phyloP scores from a whole-genome alignment of 2,888 invertebrate genomes.

The Urechis unicinctus region DNA sequence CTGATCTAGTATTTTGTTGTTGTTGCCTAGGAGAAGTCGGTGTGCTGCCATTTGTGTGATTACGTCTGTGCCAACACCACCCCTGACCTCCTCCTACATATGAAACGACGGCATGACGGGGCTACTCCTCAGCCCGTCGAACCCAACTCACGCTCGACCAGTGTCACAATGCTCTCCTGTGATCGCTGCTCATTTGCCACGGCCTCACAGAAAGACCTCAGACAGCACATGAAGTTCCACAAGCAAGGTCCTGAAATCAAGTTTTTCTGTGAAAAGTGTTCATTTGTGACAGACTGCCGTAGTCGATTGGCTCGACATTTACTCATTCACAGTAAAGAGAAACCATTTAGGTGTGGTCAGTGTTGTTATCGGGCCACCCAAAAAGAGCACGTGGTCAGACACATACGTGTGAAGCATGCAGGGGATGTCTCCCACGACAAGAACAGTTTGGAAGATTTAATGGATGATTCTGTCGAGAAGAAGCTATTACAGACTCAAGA shows the following conservation, averaged over 20 bases:
- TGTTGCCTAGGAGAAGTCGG: slow-evolving; percentile 33
- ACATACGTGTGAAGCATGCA: slow-evolving; percentile 34
- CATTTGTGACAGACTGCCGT: slow-evolving; percentile 46
- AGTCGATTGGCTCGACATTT: slow-evolving; percentile 43
- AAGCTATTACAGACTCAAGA: background rate
- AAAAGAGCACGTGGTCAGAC: slow-evolving; percentile 37
- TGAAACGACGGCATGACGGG: slow-evolving; percentile 31
- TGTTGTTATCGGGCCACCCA: slow-evolving; percentile 41
- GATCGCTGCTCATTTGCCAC: slow-evolving; percentile 35
- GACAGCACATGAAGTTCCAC: slow-evolving; percentile 46
- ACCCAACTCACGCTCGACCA: background rate
- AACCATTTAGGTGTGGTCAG: slow-evolving; percentile 40
- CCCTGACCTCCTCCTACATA: slow-evolving; percentile 43
- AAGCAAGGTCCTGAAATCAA: slow-evolving; percentile 42
- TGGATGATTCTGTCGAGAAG: background rate
- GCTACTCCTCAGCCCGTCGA: background rate
- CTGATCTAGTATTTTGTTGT: background rate
- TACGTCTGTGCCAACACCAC: slow-evolving; percentile 43
- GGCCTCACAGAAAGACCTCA: slow-evolving; percentile 35
- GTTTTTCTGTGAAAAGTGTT: slow-evolving; percentile 43
- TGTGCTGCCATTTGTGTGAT: slow-evolving; percentile 42
- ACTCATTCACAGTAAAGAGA: slow-evolving; percentile 38
- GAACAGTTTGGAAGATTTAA: slow-evolving; percentile 26
- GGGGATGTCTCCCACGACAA: too few relatives aligned
- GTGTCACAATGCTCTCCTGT: slow-evolving; percentile 24